A percentile compares a stretch with the other conserved stretches of the same genome.
Conservation (phyloP, 2,888 invertebrate species). For the Nymphalis polychloros region DNA sequence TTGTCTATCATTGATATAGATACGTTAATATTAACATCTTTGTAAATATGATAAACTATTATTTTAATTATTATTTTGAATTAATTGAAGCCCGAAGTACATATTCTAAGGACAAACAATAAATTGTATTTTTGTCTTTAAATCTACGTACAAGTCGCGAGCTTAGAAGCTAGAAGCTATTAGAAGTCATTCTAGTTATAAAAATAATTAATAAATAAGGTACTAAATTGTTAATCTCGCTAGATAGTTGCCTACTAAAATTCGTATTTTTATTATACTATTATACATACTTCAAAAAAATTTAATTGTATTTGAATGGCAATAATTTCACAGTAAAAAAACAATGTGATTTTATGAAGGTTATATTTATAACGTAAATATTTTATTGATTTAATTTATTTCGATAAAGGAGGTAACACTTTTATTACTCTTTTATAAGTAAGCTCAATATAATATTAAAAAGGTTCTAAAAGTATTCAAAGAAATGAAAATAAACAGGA, state of each 20-base stretch:
- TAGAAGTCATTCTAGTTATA: constrained; percentile 13
- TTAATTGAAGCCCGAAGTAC: background rate
- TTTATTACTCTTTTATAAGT: background rate
- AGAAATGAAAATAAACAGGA: background rate
- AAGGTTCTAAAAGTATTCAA: background rate
- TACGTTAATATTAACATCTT: background rate
- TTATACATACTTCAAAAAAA: background rate
- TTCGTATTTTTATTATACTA: constrained; percentile 9
- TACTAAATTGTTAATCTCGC: constrained; percentile 24
- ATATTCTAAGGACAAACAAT: background rate
- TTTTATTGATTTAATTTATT: background rate
- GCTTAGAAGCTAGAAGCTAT: too few relatives aligned
- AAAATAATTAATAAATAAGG: constrained; percentile 10
- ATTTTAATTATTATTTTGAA: constrained; percentile 14
- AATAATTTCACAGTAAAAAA: background rate
- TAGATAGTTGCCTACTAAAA: constrained; percentile 18
- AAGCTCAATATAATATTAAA: constrained; percentile 2
- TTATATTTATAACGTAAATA: too few relatives aligned
- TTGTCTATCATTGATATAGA: background rate
- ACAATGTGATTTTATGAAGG: too few relatives aligned
- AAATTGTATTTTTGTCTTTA: constrained; percentile 45
- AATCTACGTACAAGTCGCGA: constrained; percentile 60
- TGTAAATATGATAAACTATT: constrained; percentile 7
- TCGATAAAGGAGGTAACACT: background rate
- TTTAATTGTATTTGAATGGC: background rate